phyloP scores from a whole-genome alignment of 2,888 invertebrate species.

The Phortica magna region DNA sequence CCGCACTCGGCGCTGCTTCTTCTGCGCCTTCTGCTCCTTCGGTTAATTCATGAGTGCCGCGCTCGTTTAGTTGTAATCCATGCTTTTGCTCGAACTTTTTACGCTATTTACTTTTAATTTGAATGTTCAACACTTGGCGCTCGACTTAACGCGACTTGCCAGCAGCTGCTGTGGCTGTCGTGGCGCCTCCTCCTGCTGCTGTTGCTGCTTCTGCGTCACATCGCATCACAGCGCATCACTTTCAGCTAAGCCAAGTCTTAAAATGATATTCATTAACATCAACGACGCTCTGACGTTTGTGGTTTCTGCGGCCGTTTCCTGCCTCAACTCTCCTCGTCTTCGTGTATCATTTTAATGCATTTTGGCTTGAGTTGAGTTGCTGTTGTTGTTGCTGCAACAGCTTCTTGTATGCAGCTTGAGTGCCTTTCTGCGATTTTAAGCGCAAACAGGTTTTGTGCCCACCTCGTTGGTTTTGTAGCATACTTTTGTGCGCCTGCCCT shows the following conservation, averaged over 20 bases:
- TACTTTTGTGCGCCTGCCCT: background rate
- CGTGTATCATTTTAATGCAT: constrained; percentile 13
- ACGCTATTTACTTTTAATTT: constrained; percentile 48
- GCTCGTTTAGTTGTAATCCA: constrained; percentile 6
- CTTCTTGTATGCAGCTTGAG: constrained; percentile 3
- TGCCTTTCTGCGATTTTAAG: constrained; percentile 15
- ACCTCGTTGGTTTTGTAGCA: background rate
- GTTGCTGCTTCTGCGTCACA: no score
- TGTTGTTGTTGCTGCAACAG: background rate
- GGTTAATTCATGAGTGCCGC: background rate
- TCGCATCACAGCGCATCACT: background rate
- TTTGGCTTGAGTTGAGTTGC: constrained; percentile 1
- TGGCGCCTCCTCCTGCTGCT: background rate
- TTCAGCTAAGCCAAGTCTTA: constrained; percentile 7
- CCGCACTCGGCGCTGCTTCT: no score
- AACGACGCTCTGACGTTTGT: background rate
- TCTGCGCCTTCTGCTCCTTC: constrained; percentile 6
- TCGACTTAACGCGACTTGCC: constrained; percentile 26
- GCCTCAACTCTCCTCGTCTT: background rate
- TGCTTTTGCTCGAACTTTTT: constrained; percentile 31
- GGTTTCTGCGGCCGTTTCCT: background rate
- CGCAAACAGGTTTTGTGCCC: constrained; percentile 12
- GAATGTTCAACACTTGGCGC: constrained; percentile 37
- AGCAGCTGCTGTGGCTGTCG: background rate
- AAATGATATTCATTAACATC: constrained; percentile 22